Evolutionary conservation across 2,888 invertebrate genomes (phyloP), one percentile per base, ranked within the genome.

Genomic region (Malacosoma neustria): DNA sequence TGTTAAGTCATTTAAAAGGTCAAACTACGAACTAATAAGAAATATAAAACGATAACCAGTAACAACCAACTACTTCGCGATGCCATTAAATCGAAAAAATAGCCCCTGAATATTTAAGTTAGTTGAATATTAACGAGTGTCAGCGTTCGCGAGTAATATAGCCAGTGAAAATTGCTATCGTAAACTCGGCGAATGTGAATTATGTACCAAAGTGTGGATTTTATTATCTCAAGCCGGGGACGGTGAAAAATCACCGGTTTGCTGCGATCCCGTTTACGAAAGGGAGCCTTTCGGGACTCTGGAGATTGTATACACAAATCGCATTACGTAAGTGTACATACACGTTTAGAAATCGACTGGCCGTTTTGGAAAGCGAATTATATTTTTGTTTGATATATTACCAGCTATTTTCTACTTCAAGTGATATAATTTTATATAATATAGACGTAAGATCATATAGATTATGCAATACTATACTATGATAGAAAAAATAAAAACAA

Each of bases 91-190:
- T 12, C 32, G 32, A 32, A 32, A 12, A 14, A 35, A 15, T 32
- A 30, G 9, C 6, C 22, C 9, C 6, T 22, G 9, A 22, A 22
- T 22, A 22, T 22, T 22, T 22, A 22, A 22, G 22, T 4, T 22
- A 67, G 59, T 70, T 61, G 71, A 81, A 81, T 84, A 80, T 81
- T 73, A 80, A 81, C 74, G 55, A 61, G 63, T 67, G 68, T 74
- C 72, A 70, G 68, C 61, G 56, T 63, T 60, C 60, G 57, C 57
- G 55, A 66, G 72, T 75, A 73, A 77, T 74, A 74, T 76, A 61
- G 60, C 58, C 65, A 59, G 57, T 61, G 73, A 72, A 75, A 71
- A 81, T 80, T 77, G 75, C 72, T 62, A 55, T 61, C 76, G 70
- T 81, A 81, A 82, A 81, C 65, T 70, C 49, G 45, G 54, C 54